Conservation (phyloP, 2,888 invertebrate genomes). For the Entomobrya multifasciata region DNA sequence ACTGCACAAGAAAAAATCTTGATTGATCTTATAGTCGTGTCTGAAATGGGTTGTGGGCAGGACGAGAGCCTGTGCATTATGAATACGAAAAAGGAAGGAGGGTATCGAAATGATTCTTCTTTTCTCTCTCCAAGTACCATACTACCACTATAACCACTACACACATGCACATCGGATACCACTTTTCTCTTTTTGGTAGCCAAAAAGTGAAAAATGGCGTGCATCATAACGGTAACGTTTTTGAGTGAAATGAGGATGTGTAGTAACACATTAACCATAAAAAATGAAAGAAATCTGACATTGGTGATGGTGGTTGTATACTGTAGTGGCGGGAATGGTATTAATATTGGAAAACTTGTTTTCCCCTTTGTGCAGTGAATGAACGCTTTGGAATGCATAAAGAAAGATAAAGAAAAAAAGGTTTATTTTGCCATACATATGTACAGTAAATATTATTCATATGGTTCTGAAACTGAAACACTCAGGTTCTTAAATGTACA, state of each 20-base stretch:
- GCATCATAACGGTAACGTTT: not conserved
- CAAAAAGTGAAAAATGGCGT: constrained; percentile 49
- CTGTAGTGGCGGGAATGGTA: constrained; percentile 25
- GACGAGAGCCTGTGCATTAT: too few species aligned
- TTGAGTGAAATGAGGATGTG: not conserved
- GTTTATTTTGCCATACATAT: not conserved
- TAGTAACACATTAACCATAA: constrained; percentile 12
- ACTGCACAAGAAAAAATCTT: too few species aligned
- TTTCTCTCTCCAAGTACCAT: too few species aligned
- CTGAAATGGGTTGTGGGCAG: not conserved
- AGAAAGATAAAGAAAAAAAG: constrained; percentile 31
- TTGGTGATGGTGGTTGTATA: not conserved
- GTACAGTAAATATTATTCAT: not conserved
- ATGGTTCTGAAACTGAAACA: not conserved
- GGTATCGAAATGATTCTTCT: constrained; percentile 3
- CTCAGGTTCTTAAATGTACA: too few species aligned
- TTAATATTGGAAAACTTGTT: constrained; percentile 39
- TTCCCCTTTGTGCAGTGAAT: constrained; percentile 27
- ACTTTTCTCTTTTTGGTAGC: not conserved
- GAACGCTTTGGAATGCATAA: constrained; percentile 42
- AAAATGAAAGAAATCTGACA: constrained; percentile 17
- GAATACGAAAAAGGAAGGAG: not conserved
- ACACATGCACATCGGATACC: too few species aligned
- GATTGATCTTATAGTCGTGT: constrained; percentile 19
- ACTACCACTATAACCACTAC: too few species aligned